Base-by-base conservation (phyloP, 2,888 invertebrate genomes). In the Gerris lacustris region DNA sequence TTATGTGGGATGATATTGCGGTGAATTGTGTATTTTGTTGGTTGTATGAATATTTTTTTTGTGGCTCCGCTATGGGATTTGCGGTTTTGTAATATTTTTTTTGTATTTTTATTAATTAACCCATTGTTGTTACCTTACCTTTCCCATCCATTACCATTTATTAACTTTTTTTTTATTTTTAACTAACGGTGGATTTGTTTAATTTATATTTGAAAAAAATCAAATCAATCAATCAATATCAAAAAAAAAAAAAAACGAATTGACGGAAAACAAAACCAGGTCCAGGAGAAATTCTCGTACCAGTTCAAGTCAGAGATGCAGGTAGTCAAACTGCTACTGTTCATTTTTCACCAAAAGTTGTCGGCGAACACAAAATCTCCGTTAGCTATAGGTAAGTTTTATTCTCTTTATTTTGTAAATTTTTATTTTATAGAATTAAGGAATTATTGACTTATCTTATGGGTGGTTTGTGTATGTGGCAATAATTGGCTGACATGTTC, bases 321-420 rank as follows among this genome's bases (percentile, higher is more conserved):
- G 91, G 91, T 75, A 86, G 89, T 74, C 90, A 89, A 68, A 87
- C 88, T 74, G 93, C 92, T 82, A 87, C 89, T 74, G 94, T 96
- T 5, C 94, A 96, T 81, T 97, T 96, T 81, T 90, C 90, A 73
- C 96, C 96, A 11, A 84, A 90, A 76, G 88, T 91, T 68, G 95
- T 96, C 73, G 96, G 96, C 67, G 94, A 95, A 78, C 95, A 96
- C 81, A 87, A 91, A 73, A 90, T 96, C 74, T 89, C 92, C 77
- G 92, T 96, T 73, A 88, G 88, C 72, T 90, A 89, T 79, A 77
- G 78, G 69, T 89, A 89, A 74, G 81, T 86, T 77, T 47, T 91
- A 55, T 7, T 9, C n/a, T n/a, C n/a, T n/a, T 55, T 55, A 55
- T 15, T 55, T 9, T 55, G 69, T 89, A 89, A 74, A 81, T 86